Percentiles rank a stretch among this genome's conserved stretches.
Evolutionary conservation across 2,888 invertebrate species (phyloP).

Genomic region (Tortricodes alternella): DNA sequence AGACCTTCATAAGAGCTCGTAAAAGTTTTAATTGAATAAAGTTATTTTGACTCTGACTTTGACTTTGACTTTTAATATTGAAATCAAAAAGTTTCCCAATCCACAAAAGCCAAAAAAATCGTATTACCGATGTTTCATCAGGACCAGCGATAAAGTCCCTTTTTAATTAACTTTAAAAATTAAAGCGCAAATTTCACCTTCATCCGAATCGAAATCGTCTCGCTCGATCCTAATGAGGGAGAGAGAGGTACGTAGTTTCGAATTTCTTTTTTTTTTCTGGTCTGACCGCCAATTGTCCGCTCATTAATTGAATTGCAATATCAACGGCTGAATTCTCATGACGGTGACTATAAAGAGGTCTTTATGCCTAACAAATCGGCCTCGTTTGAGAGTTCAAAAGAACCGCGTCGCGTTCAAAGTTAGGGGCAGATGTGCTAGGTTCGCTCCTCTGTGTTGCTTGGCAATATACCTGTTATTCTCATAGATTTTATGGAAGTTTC

Average conservation of each 20-base stretch:
- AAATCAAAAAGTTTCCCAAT: too few species aligned
- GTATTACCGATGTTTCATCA: not conserved
- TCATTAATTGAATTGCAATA: conserved; percentile 80
- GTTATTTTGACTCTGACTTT: too few species aligned
- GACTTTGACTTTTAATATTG: too few species aligned
- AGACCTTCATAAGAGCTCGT: too few species aligned
- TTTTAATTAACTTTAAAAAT: conserved; percentile 23
- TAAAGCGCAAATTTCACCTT: conserved; percentile 2
- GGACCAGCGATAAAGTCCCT: conserved; percentile 10
- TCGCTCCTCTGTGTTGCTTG: not conserved
- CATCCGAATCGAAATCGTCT: not conserved
- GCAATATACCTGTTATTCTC: not conserved
- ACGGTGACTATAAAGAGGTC: conserved; percentile 66
- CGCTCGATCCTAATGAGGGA: not conserved
- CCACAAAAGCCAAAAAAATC: too few species aligned
- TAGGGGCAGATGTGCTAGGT: conserved; percentile 15
- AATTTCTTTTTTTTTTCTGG: conserved; percentile 9
- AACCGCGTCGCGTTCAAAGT: conserved; percentile 47
- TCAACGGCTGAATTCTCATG: conserved; percentile 75
- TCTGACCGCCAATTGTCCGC: conserved; percentile 63
- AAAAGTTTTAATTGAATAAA: too few species aligned
- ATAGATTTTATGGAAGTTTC: too few species aligned
- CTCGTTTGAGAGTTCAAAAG: conserved; percentile 74
- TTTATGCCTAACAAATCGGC: conserved; percentile 82
- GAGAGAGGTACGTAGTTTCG: not conserved